Evolutionary conservation across 53 echinoderm and acorn worm species (phyloP).

Genomic region (Arbacia lixula): DNA sequence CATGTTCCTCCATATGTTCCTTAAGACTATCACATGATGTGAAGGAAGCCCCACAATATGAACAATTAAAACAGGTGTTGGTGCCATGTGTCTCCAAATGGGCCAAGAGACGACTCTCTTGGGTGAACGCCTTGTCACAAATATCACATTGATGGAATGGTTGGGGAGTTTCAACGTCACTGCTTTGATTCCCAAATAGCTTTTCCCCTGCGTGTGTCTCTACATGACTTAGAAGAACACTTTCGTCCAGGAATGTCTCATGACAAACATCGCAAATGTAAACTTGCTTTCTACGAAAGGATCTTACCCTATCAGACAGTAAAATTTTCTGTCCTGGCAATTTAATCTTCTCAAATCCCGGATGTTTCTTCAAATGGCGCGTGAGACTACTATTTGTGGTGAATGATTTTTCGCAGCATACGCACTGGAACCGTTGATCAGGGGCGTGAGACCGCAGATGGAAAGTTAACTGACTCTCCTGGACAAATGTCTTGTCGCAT

Average conservation of each 20-base stretch:
- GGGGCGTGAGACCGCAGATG: constrained; percentile 23
- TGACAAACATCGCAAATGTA: constrained; percentile 3
- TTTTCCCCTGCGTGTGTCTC: neutral
- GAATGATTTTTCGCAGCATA: constrained; percentile 1
- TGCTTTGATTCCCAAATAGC: neutral
- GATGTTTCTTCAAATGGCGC: constrained; percentile 17
- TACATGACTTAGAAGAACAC: neutral
- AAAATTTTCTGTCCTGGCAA: no score
- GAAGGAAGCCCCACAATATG: no score
- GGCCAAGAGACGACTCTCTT: neutral
- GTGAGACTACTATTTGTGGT: neutral
- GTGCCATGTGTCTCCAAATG: constrained; percentile 3
- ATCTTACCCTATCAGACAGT: no score
- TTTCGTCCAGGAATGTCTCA: constrained; percentile 20
- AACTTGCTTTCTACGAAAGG: neutral
- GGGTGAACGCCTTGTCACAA: constrained; percentile 9
- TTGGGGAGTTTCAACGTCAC: neutral
- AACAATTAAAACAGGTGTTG: no score
- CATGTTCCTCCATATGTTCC: no score
- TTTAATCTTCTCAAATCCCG: no score
- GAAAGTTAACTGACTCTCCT: constrained; percentile 26
- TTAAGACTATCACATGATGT: no score
- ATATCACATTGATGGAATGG: constrained; percentile 1
- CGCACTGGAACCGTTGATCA: neutral
- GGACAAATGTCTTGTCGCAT: constrained; percentile 11